Conservation (phyloP, 2,797 vertebrate species). For the Oreochromis mossambicus region DNA sequence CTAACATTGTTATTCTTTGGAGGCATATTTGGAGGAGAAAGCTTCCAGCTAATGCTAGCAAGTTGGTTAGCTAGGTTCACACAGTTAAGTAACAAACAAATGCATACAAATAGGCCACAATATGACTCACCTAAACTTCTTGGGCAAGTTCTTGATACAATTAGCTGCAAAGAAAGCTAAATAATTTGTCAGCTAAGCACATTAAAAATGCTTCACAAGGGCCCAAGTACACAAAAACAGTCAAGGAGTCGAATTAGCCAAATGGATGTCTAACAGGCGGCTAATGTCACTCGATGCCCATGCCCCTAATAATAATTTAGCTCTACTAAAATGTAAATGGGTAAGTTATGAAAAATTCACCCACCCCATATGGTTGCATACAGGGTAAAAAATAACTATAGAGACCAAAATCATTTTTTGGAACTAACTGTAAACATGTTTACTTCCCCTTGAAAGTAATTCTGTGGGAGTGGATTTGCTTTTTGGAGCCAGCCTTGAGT, state of each 20-base stretch:
- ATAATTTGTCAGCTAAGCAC: background rate
- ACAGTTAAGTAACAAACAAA: background rate
- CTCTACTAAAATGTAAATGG: background rate
- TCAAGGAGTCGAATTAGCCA: background rate
- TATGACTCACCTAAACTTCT: background rate
- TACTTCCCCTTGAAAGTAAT: background rate
- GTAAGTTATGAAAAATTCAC: background rate
- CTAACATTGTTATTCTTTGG: background rate
- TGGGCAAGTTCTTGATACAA: background rate
- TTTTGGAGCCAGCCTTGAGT: background rate
- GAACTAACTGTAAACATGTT: background rate
- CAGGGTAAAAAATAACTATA: background rate
- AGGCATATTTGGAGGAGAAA: background rate
- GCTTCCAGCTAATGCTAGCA: background rate
- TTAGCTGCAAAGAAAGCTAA: background rate
- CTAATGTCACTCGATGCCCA: background rate
- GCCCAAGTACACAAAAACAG: background rate
- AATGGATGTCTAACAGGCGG: no score
- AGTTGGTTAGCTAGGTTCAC: background rate
- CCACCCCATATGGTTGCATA: background rate
- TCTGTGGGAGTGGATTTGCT: background rate
- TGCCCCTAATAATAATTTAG: background rate
- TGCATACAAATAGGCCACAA: background rate
- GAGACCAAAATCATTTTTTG: background rate
- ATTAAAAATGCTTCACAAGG: background rate